phyloP scores from a whole-genome alignment of 2,113 vertebrate species.

The Passerina amoena region DNA sequence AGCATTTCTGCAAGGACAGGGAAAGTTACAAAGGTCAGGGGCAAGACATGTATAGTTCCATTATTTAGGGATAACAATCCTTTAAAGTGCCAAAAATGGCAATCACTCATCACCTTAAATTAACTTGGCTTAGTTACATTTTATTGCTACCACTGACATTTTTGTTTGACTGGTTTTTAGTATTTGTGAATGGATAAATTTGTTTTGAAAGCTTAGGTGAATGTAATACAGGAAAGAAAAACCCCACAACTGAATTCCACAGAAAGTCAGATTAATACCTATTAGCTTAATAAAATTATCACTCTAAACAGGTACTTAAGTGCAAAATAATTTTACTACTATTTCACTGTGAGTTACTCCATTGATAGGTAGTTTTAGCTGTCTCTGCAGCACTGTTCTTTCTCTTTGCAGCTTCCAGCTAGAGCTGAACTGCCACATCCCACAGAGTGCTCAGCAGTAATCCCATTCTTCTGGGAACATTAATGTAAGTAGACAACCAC shows the following conservation, averaged over 20 bases:
- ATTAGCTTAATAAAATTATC: not conserved
- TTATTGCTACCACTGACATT: not conserved
- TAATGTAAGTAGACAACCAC: not conserved
- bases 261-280: not conserved
- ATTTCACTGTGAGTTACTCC: not conserved
- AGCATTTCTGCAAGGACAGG: not conserved
- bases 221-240: not conserved
- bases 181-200: not conserved
- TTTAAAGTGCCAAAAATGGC: not conserved
- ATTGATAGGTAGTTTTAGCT: not conserved
- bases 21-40: not conserved
- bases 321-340: not conserved
- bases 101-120: not conserved
- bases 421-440: not conserved
- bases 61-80: not conserved
- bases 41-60: not conserved
- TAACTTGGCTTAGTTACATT: not conserved
- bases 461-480: not conserved
- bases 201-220: not conserved
- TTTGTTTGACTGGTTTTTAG: not conserved
- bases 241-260: not conserved
- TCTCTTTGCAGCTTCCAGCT: not conserved
- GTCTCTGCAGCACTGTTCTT: not conserved
- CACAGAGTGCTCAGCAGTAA: not conserved
- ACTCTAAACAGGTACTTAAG: not conserved